Conservation (phyloP, 1,140 invertebrate genomes). For the Pinna nobilis region DNA sequence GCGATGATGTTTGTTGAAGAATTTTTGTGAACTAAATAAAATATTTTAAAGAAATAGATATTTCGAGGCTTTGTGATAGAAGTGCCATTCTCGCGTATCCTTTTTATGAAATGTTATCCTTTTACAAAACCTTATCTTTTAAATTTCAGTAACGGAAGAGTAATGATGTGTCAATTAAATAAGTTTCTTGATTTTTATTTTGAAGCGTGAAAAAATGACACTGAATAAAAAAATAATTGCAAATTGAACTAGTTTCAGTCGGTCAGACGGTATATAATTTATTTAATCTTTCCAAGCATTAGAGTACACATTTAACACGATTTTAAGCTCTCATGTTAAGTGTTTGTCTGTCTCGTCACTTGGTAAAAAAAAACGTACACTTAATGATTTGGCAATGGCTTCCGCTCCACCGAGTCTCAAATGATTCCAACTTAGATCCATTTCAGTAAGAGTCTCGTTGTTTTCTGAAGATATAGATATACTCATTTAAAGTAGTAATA, state of each 20-base stretch:
- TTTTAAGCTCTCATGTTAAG: too few species aligned
- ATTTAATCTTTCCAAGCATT: background rate
- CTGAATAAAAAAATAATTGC: background rate
- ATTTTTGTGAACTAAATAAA: too few species aligned
- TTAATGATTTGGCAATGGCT: constrained; percentile 11
- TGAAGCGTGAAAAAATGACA: too few species aligned
- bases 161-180: too few species aligned
- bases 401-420: constrained; percentile 17
- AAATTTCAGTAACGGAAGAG: too few species aligned
- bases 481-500: background rate
- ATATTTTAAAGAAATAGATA: too few species aligned
- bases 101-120: too few species aligned
- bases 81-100: too few species aligned
- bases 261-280: background rate
- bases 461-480: constrained; percentile 9
- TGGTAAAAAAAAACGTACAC: background rate
- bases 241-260: background rate
- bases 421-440: constrained; percentile 36
- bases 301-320: background rate
- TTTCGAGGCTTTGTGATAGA: too few species aligned
- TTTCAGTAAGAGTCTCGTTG: constrained; percentile 13
- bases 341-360: too few species aligned
- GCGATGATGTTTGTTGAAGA: background rate
- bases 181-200: too few species aligned
- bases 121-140: too few species aligned